Percentiles rank a stretch among this genome's conserved stretches.
Conservation (phyloP, 2,888 invertebrate species). For the Drosophila affinis region DNA sequence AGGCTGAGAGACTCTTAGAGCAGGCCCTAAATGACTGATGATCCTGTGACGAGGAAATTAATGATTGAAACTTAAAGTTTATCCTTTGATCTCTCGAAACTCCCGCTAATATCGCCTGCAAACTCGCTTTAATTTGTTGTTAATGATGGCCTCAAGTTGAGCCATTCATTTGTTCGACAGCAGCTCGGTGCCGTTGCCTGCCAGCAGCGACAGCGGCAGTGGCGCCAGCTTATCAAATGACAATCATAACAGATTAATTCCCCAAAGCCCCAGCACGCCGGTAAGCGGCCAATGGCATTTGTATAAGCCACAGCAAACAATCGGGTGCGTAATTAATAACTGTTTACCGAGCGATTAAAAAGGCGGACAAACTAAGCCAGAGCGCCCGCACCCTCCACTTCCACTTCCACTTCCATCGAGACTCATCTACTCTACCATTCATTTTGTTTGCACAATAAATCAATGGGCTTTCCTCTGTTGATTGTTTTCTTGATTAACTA, state of each 20-base stretch:
- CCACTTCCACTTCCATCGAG: background rate
- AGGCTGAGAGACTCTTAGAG: no score
- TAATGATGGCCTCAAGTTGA: slow-evolving; percentile 41
- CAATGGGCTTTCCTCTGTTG: slow-evolving; percentile 58
- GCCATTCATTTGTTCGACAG: slow-evolving; percentile 60
- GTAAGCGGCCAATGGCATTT: slow-evolving; percentile 55
- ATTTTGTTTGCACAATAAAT: slow-evolving; percentile 71
- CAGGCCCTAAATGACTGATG: no score
- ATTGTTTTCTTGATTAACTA: slow-evolving; percentile 68
- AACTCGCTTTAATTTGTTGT: slow-evolving; percentile 38
- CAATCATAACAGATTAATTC: slow-evolving; percentile 75
- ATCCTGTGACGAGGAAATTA: slow-evolving; percentile 1
- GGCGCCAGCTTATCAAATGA: slow-evolving; percentile 54
- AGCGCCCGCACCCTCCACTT: background rate
- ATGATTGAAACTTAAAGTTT: background rate
- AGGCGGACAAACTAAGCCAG: slow-evolving; percentile 52
- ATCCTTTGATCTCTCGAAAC: slow-evolving; percentile 1
- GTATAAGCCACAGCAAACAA: slow-evolving; percentile 52
- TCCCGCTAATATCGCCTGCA: slow-evolving; percentile 8
- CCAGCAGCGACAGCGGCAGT: slow-evolving; percentile 5
- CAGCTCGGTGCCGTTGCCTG: background rate
- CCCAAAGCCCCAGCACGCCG: slow-evolving; percentile 44
- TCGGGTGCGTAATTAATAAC: slow-evolving; percentile 69
- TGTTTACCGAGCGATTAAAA: slow-evolving; percentile 72
- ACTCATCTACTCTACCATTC: slow-evolving; percentile 6